Evolutionary conservation across 2,888 invertebrate genomes (phyloP).

Genomic region (Schrankia costaestrigalis): DNA sequence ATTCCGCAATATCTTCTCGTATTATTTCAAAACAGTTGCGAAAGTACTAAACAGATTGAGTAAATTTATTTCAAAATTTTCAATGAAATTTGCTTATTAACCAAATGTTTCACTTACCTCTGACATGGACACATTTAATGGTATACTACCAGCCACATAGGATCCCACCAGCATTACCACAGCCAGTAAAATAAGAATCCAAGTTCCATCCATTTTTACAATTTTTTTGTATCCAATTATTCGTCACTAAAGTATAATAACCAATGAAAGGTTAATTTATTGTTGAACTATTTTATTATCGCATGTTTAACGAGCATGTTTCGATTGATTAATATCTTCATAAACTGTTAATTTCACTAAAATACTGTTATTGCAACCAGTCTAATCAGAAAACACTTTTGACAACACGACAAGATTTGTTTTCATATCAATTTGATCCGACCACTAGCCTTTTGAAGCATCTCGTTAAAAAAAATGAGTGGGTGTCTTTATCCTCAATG

Average conservation of each 20-base stretch:
- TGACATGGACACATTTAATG: slow-evolving; percentile 95
- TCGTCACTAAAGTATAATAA: slow-evolving; percentile 14
- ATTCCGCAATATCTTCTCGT: slow-evolving; percentile 7
- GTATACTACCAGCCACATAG: slow-evolving; percentile 96
- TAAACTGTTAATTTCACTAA: slow-evolving; percentile 31
- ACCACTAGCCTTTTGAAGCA: no score
- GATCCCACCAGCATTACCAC: slow-evolving; percentile 98
- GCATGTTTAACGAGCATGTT: slow-evolving; percentile 38
- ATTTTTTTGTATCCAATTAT: slow-evolving; percentile 13
- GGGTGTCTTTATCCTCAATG: no score
- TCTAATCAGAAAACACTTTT: slow-evolving; percentile 17
- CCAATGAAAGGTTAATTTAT: slow-evolving; percentile 22
- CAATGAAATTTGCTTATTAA: neutral
- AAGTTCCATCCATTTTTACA: slow-evolving; percentile 88
- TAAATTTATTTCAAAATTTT: neutral
- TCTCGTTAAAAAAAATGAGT: no score
- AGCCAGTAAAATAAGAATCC: slow-evolving; percentile 90
- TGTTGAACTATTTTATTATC: slow-evolving; percentile 28
- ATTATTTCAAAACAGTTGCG: slow-evolving; percentile 8
- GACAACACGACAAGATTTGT: slow-evolving; percentile 22
- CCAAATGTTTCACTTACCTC: slow-evolving; percentile 83
- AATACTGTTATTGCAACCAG: slow-evolving; percentile 17
- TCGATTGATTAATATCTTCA: slow-evolving; percentile 31
- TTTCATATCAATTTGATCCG: neutral
- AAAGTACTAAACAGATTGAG: slow-evolving; percentile 10